These are phyloP conservation scores for Anastatus disparis DNA, from an alignment of 1,140 invertebrate genomes.

Conservation along the genomic window DNA sequence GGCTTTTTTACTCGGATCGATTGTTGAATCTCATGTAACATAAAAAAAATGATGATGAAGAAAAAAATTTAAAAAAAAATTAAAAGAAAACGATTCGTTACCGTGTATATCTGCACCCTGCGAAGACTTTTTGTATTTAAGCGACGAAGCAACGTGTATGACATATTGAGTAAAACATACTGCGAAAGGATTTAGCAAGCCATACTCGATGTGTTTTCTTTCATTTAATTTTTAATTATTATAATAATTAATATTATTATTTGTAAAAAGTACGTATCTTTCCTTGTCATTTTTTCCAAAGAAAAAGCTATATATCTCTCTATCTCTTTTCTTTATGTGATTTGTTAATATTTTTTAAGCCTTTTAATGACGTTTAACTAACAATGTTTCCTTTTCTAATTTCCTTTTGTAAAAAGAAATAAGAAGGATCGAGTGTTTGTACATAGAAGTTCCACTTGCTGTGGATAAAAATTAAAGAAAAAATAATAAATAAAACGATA, in stretches of 20 bases:
- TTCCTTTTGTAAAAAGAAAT: conserved; percentile 31
- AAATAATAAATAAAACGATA: conserved; percentile 30
- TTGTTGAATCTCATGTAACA: conserved; percentile 67
- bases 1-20: conserved; percentile 63
- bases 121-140: conserved; percentile 59
- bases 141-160: conserved; percentile 52
- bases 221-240: conserved; percentile 28
- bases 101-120: conserved; percentile 58
- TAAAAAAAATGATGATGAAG: conserved; percentile 46
- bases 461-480: conserved; percentile 18
- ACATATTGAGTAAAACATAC: conserved; percentile 49
- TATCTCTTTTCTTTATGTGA: conserved; percentile 17
- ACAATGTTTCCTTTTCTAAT: conserved; percentile 16
- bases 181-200: conserved; percentile 55
- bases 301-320: conserved; percentile 25
- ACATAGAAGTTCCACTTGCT: conserved; percentile 12
- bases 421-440: conserved; percentile 27
- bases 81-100: conserved; percentile 52
- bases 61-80: conserved; percentile 43
- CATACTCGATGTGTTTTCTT: conserved; percentile 52
- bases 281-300: conserved; percentile 42
- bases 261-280: conserved; percentile 24
- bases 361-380: conserved; percentile 20
- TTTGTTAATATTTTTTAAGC: conserved; percentile 36
- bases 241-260: conserved; percentile 22